Percentiles rank a stretch among this genome's conserved stretches.
Evolutionary conservation across 2,113 vertebrate genomes (phyloP).

Genomic region (Hemichromis elongatus): DNA sequence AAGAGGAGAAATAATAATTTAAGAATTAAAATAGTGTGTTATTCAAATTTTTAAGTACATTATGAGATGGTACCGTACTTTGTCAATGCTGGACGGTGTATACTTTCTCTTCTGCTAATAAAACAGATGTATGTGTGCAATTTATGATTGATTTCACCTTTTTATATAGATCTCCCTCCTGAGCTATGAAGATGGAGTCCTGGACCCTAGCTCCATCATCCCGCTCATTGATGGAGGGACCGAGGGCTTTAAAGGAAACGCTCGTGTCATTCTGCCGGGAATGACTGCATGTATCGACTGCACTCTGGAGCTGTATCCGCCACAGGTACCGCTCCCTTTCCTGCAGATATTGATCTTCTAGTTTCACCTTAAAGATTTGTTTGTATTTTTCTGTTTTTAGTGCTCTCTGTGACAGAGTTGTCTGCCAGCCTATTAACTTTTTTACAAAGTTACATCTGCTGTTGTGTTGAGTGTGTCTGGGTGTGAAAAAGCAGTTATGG

Average conservation of each 20-base stretch:
- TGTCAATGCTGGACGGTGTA: not conserved
- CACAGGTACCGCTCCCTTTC: slow-evolving; percentile 77
- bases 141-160: not conserved
- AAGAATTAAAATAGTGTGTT: not conserved
- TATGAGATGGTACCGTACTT: not conserved
- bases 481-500: not conserved
- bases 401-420: not conserved
- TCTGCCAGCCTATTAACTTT: not conserved
- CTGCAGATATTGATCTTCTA: not conserved
- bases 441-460: not conserved
- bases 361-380: not conserved
- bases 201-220: slow-evolving; percentile 93
- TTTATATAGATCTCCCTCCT: slow-evolving; percentile 81
- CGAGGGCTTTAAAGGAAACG: slow-evolving; percentile 97
- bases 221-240: slow-evolving; percentile 96
- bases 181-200: slow-evolving; percentile 86
- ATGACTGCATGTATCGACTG: slow-evolving; percentile 98
- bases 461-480: not conserved
- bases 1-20: not conserved
- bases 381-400: not conserved
- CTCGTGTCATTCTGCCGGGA: slow-evolving; percentile 93
- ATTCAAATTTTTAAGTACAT: not conserved
- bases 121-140: not conserved
- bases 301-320: slow-evolving; percentile 93
- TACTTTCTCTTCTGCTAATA: not conserved